Percentiles rank a stretch among this genome's conserved stretches.
Conservation (phyloP, 2,113 vertebrate species). For the Pachyramphus minor region DNA sequence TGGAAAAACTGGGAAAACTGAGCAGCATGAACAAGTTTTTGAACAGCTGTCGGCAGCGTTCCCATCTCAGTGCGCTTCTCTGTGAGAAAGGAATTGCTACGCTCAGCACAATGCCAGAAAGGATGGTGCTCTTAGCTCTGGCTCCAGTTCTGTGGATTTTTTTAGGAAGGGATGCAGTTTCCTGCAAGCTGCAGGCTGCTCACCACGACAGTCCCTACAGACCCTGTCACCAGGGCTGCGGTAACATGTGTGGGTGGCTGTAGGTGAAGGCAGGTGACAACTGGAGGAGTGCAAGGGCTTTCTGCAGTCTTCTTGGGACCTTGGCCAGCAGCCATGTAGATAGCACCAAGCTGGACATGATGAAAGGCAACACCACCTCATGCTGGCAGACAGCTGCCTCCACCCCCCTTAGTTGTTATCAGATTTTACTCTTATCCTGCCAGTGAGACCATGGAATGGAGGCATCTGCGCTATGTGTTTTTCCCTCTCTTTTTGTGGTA, state of each 20-base stretch:
- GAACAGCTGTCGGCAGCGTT: background rate
- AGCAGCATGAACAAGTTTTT: background rate
- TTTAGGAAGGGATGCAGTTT: background rate
- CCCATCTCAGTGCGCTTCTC: background rate
- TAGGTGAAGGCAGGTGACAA: background rate
- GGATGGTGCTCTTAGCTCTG: background rate
- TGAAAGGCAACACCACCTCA: background rate
- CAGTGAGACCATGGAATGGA: background rate
- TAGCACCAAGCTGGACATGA: background rate
- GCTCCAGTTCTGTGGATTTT: background rate
- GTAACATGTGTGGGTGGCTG: accelerated
- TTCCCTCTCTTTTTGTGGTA: background rate
- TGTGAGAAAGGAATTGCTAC: background rate
- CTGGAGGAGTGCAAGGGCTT: background rate
- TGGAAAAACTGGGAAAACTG: conserved; percentile 8
- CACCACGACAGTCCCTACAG: background rate
- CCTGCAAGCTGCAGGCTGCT: background rate
- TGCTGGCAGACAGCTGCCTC: background rate
- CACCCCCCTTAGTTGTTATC: background rate
- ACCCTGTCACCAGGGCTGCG: background rate
- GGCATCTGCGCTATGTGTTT: background rate
- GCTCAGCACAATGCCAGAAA: background rate
- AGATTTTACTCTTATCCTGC: background rate
- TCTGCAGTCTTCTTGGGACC: background rate
- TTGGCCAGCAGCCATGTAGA: background rate